phyloP scores from a whole-genome alignment of 2,797 vertebrate species.

The Myripristis murdjan region DNA sequence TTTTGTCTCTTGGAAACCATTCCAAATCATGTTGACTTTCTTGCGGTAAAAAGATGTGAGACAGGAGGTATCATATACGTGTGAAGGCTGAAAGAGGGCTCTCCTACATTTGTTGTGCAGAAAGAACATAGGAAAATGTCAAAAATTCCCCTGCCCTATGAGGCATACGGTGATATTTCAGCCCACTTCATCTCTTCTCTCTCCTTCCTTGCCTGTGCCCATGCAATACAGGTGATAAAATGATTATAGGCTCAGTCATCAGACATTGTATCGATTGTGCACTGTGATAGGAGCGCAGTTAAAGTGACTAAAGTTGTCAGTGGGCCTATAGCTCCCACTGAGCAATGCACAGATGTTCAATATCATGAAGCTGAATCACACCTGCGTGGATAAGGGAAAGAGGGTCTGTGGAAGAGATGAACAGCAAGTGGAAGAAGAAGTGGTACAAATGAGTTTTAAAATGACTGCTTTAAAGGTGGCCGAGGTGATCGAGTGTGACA shows the following conservation, averaged over 20 bases:
- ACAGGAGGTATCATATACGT: not conserved
- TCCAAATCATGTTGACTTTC: slow-evolving; percentile 18
- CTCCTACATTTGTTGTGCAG: slow-evolving; percentile 12
- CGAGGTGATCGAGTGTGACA: slow-evolving; percentile 33
- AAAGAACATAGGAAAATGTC: not conserved
- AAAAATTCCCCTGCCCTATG: not conserved
- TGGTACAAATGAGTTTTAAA: slow-evolving; percentile 1
- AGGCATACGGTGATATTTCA: not conserved
- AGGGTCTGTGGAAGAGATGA: not conserved
- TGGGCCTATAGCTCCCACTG: not conserved
- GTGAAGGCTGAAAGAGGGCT: slow-evolving; percentile 21
- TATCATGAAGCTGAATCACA: slow-evolving; percentile 16
- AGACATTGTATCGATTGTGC: not conserved
- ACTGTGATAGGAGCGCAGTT: slow-evolving; percentile 1
- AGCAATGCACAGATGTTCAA: slow-evolving; percentile 40
- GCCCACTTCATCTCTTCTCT: not conserved
- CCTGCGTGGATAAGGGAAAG: not conserved
- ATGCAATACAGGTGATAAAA: slow-evolving; percentile 19
- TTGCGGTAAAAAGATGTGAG: slow-evolving; percentile 13
- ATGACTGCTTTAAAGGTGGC: slow-evolving; percentile 4
- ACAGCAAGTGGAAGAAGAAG: slow-evolving; percentile 14
- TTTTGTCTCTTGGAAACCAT: slow-evolving; percentile 27
- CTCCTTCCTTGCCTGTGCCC: not conserved
- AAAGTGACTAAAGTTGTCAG: slow-evolving; percentile 25
- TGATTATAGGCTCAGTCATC: not conserved